A percentile compares a stretch with the other conserved stretches of the same genome.
Evolutionary conservation across 2,113 vertebrate species (phyloP).

Genomic region (Equus przewalskii): DNA sequence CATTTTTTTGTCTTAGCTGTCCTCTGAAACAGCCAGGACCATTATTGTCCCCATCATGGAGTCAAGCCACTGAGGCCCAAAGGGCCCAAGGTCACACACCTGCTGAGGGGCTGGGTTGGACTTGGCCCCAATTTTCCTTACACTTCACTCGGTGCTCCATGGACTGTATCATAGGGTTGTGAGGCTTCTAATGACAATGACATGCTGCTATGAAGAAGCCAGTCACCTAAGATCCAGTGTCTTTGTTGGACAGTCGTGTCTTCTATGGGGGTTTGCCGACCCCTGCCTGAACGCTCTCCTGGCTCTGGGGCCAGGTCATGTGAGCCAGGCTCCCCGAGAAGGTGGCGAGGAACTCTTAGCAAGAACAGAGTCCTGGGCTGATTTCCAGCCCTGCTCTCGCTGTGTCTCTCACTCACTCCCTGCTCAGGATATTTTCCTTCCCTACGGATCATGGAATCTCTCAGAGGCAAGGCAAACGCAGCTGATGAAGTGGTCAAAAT

Average conservation of each 20-base stretch:
- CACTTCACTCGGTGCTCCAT: rapidly evolving
- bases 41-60: background rate
- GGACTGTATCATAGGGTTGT: background rate
- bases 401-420: rapidly evolving
- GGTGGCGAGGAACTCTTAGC: background rate
- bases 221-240: background rate
- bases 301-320: background rate
- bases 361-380: background rate
- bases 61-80: background rate
- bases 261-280: background rate
- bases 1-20: background rate
- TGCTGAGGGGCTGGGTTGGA: background rate
- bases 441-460: background rate
- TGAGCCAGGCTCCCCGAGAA: background rate
- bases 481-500: background rate
- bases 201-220: background rate
- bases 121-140: background rate
- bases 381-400: background rate
- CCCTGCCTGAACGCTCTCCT: background rate
- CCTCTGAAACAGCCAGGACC: background rate
- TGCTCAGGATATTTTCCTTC: background rate
- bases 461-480: background rate
- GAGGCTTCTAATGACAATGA: background rate
- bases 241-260: background rate
- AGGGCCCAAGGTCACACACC: background rate